A percentile compares a stretch with the other conserved stretches of the same genome.
Evolutionary conservation across 2,888 invertebrate species (phyloP).

Genomic region (Watsonalla binaria): DNA sequence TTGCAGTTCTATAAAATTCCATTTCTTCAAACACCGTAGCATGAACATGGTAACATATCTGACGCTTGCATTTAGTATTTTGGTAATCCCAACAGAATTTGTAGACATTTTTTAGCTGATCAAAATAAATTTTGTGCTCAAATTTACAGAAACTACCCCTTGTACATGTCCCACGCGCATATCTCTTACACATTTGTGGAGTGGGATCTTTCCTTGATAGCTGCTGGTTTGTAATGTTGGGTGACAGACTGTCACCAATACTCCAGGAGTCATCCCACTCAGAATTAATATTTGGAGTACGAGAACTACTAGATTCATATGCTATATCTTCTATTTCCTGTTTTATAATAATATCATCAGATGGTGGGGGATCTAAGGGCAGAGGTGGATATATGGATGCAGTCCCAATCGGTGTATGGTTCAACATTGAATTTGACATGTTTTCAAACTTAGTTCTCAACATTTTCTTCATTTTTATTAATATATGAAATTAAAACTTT

Average conservation of each 20-base stretch:
- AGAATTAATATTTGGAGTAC: not conserved
- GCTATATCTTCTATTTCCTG: not conserved
- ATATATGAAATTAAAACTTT: not conserved
- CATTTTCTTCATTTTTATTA: not conserved
- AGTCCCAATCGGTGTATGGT: no score
- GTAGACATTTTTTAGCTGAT: not conserved
- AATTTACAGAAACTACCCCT: not conserved
- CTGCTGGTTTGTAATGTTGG: not conserved
- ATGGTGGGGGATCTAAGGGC: not conserved
- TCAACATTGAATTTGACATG: not conserved
- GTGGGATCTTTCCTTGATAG: not conserved
- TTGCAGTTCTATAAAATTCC: slow-evolving; percentile 28
- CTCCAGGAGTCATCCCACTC: not conserved
- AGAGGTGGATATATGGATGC: not conserved
- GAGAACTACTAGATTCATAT: not conserved
- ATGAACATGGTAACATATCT: slow-evolving; percentile 31
- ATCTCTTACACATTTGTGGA: not conserved
- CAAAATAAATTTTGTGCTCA: not conserved
- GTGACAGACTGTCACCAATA: not conserved
- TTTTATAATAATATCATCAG: not conserved
- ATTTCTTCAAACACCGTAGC: slow-evolving; percentile 34
- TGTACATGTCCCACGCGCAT: not conserved
- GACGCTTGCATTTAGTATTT: not conserved
- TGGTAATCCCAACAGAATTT: slow-evolving; percentile 1
- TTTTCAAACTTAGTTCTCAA: not conserved